Evolutionary conservation across 2,888 invertebrate species (phyloP).

Genomic region (Diplolepis rosae): DNA sequence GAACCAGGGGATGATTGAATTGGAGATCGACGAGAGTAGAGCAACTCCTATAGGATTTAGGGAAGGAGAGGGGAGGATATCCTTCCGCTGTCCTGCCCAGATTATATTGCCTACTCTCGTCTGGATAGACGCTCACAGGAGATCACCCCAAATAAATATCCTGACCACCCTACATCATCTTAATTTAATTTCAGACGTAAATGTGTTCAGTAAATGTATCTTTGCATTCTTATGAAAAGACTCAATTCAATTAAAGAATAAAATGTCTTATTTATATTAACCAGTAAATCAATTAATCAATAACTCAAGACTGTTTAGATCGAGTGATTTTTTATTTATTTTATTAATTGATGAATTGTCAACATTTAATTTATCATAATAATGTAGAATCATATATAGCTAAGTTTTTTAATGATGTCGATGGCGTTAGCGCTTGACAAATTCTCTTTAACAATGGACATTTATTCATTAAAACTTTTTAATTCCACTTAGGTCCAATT

Average conservation of each 20-base stretch:
- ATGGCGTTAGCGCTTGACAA: background rate
- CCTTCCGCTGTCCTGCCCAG: conserved; percentile 58
- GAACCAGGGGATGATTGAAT: conserved; percentile 60
- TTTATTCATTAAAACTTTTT: background rate
- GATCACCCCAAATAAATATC: conserved; percentile 27
- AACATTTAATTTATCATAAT: no score
- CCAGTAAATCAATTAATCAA: background rate
- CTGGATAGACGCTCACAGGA: conserved; percentile 8
- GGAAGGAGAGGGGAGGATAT: conserved; percentile 43
- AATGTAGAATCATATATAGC: no score
- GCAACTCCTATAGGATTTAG: conserved; percentile 43
- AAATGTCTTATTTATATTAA: background rate
- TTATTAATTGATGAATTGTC: background rate
- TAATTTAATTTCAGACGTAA: background rate
- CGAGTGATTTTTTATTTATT: no score
- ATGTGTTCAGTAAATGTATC: background rate
- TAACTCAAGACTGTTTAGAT: background rate
- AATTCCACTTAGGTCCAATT: background rate
- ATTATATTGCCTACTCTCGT: conserved; percentile 66
- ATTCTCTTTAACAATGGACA: background rate
- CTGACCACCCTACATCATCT: conserved; percentile 7
- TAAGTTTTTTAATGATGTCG: background rate
- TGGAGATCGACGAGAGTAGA: conserved; percentile 59
- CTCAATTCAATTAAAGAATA: background rate
- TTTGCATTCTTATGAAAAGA: background rate